A percentile compares a stretch with the other conserved stretches of the same genome.
Conservation (phyloP, 1,140 invertebrate species). For the Lasioglossum albipes region DNA sequence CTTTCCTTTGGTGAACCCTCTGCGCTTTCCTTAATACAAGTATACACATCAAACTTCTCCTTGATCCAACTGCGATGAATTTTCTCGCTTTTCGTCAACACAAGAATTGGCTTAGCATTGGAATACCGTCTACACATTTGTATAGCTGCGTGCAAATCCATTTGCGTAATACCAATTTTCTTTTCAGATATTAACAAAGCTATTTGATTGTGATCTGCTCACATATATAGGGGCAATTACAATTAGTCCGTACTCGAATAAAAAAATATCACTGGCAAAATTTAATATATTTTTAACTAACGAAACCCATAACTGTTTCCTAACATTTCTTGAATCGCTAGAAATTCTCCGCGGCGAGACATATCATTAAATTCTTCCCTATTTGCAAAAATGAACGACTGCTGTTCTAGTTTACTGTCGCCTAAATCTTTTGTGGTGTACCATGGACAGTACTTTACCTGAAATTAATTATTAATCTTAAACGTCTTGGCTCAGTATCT, state of each 20-base stretch:
- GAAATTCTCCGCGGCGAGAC: slow-evolving; percentile 63
- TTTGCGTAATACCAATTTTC: slow-evolving; percentile 70
- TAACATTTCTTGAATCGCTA: slow-evolving; percentile 65
- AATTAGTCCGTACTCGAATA: not conserved
- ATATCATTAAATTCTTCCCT: slow-evolving; percentile 64
- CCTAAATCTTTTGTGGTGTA: slow-evolving; percentile 63
- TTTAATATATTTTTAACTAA: slow-evolving; percentile 45
- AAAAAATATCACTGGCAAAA: not conserved
- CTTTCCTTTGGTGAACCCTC: slow-evolving; percentile 58
- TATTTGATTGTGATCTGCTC: slow-evolving; percentile 63
- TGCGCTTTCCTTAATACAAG: slow-evolving; percentile 61
- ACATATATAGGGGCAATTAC: not conserved
- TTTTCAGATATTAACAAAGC: slow-evolving; percentile 53
- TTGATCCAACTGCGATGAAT: slow-evolving; percentile 65
- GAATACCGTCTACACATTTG: slow-evolving; percentile 64
- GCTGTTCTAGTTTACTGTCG: slow-evolving; percentile 36
- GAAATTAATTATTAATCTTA: not conserved
- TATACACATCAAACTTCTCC: slow-evolving; percentile 66
- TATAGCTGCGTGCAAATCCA: slow-evolving; percentile 63
- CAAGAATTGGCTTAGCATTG: slow-evolving; percentile 63
- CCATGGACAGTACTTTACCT: slow-evolving; percentile 67
- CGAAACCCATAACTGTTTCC: slow-evolving; percentile 72
- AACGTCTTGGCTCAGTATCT: not conserved
- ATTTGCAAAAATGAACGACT: slow-evolving; percentile 55
- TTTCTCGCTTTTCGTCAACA: slow-evolving; percentile 59